Percentiles rank a stretch among this genome's conserved stretches.
Conservation (phyloP, 2,113 vertebrate genomes). For the Burhinus oedicnemus region DNA sequence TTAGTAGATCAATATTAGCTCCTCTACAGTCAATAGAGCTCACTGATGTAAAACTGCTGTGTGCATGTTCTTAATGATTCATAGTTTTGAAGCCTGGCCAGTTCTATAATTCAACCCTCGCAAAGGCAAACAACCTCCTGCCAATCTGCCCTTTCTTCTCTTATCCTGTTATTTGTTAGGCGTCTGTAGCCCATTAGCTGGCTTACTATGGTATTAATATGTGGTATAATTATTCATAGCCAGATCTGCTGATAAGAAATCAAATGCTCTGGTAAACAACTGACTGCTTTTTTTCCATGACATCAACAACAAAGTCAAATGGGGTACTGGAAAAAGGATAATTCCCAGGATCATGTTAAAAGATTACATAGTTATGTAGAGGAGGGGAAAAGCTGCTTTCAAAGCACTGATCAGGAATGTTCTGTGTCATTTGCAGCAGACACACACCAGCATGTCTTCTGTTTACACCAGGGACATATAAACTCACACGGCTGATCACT, state of each 20-base stretch:
- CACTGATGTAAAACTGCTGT: slow-evolving; percentile 56
- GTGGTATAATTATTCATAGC: slow-evolving; percentile 61
- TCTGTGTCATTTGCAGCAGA: neutral
- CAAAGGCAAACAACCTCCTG: slow-evolving; percentile 57
- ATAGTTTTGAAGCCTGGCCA: slow-evolving; percentile 52
- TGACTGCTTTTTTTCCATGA: slow-evolving; percentile 49
- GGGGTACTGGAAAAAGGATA: neutral
- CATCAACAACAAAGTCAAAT: slow-evolving; percentile 49
- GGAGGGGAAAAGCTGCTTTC: neutral
- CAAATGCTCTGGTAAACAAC: slow-evolving; percentile 56
- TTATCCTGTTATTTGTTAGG: slow-evolving; percentile 58
- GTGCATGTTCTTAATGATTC: slow-evolving; percentile 61
- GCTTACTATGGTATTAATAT: slow-evolving; percentile 59
- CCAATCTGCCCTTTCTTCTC: slow-evolving; percentile 57
- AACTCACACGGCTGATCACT: neutral
- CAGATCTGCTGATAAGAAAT: slow-evolving; percentile 62
- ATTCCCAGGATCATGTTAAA: neutral
- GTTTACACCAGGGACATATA: neutral
- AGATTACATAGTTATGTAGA: neutral
- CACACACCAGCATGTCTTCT: neutral
- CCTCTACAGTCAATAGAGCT: slow-evolving; percentile 54
- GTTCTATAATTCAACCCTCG: slow-evolving; percentile 51
- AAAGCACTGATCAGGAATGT: neutral
- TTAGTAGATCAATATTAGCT: slow-evolving; percentile 56
- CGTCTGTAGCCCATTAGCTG: slow-evolving; percentile 32